Evolutionary conservation across 2,113 vertebrate genomes (phyloP).

Genomic region (Zapornia atra): DNA sequence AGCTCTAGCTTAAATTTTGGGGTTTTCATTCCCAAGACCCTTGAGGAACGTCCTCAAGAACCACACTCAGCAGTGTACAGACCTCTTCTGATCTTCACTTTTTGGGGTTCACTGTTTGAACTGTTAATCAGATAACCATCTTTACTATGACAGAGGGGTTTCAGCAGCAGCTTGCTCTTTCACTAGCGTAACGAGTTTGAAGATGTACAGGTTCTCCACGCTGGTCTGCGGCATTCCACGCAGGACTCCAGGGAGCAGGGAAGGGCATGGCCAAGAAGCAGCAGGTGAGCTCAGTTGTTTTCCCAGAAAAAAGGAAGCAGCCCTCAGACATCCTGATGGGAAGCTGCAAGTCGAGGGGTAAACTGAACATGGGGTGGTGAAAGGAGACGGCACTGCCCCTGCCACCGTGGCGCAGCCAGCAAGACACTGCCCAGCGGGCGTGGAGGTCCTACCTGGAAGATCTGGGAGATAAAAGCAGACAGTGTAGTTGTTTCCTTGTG

Average conservation of each 20-base stretch:
- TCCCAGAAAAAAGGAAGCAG: not conserved
- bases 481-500: not conserved
- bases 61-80: not conserved
- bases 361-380: rapidly evolving
- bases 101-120: not conserved
- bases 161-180: not conserved
- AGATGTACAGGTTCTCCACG: rapidly evolving
- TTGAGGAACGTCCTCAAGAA: not conserved
- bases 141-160: not conserved
- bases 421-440: not conserved
- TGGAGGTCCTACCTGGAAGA: not conserved
- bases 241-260: not conserved
- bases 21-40: not conserved
- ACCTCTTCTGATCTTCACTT: not conserved
- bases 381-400: rapidly evolving
- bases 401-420: rapidly evolving
- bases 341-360: not conserved
- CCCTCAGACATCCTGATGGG: rapidly evolving
- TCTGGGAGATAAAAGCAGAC: not conserved
- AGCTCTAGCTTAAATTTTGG: not conserved
- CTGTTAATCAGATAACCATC: not conserved
- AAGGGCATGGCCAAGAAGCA: rapidly evolving
- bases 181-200: not conserved
- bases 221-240: not conserved
- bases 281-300: too few relatives aligned